phyloP scores from a whole-genome alignment of 2,113 vertebrate species.

The Panurus biarmicus region DNA sequence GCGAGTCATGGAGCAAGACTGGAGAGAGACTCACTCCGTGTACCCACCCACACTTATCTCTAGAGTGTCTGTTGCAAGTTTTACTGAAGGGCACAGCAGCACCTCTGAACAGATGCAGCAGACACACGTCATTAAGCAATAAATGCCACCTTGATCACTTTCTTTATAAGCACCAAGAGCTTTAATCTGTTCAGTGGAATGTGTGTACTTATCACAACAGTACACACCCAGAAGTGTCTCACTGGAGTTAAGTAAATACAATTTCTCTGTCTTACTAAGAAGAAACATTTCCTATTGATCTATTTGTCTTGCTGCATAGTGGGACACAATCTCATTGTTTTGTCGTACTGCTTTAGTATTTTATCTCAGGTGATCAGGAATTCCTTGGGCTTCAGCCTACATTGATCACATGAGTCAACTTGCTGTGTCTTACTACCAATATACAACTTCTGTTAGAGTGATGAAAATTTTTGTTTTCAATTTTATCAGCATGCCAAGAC shows the following conservation, averaged over 20 bases:
- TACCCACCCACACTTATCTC: background rate
- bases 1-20: background rate
- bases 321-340: background rate
- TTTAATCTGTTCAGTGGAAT: background rate
- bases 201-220: background rate
- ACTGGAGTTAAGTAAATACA: background rate
- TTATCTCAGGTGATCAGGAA: background rate
- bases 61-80: background rate
- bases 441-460: background rate
- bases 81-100: background rate
- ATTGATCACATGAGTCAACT: background rate
- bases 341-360: background rate
- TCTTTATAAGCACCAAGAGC: background rate
- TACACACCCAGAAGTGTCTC: slow-evolving; percentile 19
- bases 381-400: background rate
- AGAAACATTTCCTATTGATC: background rate
- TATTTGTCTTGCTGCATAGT: background rate
- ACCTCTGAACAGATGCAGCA: background rate
- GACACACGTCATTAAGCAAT: background rate
- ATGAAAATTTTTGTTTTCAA: background rate
- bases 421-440: background rate
- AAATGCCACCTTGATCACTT: background rate
- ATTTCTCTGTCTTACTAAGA: background rate
- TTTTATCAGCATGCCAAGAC: background rate
- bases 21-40: background rate